phyloP scores from a whole-genome alignment of 2,888 invertebrate genomes.

The Hyppa rectilinea region DNA sequence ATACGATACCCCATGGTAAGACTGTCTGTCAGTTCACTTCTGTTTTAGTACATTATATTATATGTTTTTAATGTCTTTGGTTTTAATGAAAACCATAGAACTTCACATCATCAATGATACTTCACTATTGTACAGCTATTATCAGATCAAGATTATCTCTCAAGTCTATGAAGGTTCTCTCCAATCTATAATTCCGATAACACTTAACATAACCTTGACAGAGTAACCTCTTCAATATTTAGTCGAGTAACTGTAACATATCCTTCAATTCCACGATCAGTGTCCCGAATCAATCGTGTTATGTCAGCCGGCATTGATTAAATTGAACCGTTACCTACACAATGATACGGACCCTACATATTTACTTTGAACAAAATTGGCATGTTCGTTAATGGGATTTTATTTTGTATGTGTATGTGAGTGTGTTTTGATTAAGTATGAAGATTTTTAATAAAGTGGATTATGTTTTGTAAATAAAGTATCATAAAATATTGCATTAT shows the following conservation, averaged over 20 bases:
- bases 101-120: no score
- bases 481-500: not conserved
- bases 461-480: conserved; percentile 5
- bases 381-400: conserved; percentile 43
- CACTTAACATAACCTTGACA: not conserved
- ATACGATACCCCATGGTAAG: no score
- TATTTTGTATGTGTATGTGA: conserved; percentile 16
- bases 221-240: not conserved
- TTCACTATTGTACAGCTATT: not conserved
- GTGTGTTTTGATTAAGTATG: conserved; percentile 15
- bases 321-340: conserved; percentile 39
- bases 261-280: conserved; percentile 31
- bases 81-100: no score
- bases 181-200: not conserved
- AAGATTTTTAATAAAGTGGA: not conserved
- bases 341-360: conserved; percentile 37
- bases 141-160: not conserved
- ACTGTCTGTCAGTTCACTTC: no score
- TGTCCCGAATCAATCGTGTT: conserved; percentile 48
- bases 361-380: conserved; percentile 50
- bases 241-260: not conserved
- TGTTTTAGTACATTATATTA: not conserved
- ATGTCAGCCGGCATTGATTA: conserved; percentile 55
- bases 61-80: not conserved
- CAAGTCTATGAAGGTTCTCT: no score